Conservation (phyloP, 2,113 vertebrate genomes). For the Elgaria multicarinata region DNA sequence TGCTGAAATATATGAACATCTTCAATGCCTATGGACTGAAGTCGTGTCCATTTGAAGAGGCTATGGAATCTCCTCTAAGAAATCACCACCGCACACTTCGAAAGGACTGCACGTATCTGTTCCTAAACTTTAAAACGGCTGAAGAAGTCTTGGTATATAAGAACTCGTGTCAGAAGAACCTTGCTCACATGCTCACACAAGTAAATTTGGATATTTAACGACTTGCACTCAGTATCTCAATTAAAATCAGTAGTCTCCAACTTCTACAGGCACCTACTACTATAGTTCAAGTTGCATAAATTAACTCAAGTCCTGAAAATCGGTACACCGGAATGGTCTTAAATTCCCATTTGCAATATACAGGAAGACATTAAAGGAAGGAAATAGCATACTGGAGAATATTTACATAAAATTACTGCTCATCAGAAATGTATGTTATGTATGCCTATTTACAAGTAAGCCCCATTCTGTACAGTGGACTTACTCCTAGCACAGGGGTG, state of each 20-base stretch:
- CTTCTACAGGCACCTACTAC: not conserved
- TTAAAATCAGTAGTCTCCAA: not conserved
- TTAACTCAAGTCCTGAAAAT: not conserved
- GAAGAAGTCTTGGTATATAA: not conserved
- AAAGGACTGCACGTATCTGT: too few species aligned
- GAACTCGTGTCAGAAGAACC: not conserved
- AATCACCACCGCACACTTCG: not conserved
- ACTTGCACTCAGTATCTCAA: not conserved
- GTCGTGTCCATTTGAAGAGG: not conserved
- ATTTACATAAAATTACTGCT: not conserved
- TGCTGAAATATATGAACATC: not conserved
- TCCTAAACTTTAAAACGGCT: not conserved
- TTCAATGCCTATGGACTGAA: not conserved
- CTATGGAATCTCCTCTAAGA: not conserved
- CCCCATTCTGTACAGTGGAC: not conserved
- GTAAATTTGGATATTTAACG: not conserved
- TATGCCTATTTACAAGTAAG: not conserved
- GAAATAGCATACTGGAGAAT: not conserved
- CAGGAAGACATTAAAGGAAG: not conserved
- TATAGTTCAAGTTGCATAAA: not conserved
- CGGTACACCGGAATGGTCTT: not conserved
- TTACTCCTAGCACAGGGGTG: not conserved
- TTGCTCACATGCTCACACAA: too few species aligned
- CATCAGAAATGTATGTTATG: not conserved
- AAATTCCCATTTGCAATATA: not conserved